A percentile compares a stretch with the other conserved stretches of the same genome.
Conservation (phyloP, 2,113 vertebrate genomes). For the Hylia prasina region DNA sequence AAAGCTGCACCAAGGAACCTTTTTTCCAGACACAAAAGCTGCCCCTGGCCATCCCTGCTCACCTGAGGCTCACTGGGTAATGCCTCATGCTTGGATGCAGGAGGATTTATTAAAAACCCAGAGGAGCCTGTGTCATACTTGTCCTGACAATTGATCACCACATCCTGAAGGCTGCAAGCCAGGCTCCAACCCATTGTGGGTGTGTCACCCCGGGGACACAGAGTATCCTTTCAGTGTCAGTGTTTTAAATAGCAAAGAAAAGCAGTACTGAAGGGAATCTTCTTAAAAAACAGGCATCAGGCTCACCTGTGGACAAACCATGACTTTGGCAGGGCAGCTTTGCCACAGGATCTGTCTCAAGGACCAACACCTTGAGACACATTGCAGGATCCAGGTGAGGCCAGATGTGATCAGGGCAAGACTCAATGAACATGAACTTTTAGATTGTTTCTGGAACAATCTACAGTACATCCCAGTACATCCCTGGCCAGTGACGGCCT, state of each 20-base stretch:
- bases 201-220: fast-evolving
- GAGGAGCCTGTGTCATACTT: fast-evolving
- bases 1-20: background rate
- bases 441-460: background rate
- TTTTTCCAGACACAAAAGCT: background rate
- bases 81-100: background rate
- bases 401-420: background rate
- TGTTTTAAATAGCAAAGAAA: background rate
- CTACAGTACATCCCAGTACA: too few relatives aligned
- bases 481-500: background rate
- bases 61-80: too few relatives aligned
- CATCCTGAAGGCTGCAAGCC: background rate
- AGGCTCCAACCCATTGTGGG: fast-evolving
- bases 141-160: fast-evolving
- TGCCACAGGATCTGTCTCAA: fast-evolving
- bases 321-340: background rate
- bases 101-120: background rate
- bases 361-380: background rate
- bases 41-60: fast-evolving
- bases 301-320: background rate
- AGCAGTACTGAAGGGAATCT: background rate
- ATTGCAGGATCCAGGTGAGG: fast-evolving
- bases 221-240: background rate
- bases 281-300: background rate
- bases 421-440: background rate